These are phyloP conservation scores for Orchestia grillus DNA, from an alignment of 1,140 invertebrate species.

Conservation along the genomic window DNA sequence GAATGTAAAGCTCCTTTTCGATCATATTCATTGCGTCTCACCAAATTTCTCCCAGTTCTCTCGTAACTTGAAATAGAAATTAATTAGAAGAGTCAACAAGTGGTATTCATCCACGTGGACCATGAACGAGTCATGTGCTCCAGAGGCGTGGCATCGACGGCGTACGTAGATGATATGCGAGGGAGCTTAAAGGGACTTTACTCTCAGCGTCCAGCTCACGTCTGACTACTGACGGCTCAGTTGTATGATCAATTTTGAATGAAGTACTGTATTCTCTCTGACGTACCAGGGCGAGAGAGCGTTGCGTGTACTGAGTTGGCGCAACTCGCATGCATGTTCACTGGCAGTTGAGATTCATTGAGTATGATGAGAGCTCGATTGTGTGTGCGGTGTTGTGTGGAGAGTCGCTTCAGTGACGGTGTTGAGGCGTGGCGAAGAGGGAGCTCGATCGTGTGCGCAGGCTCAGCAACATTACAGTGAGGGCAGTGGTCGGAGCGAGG, in stretches of 20 bases:
- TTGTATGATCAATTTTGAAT: background rate
- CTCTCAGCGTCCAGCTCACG: background rate
- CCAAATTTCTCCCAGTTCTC: background rate
- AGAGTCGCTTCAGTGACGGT: constrained; percentile 39
- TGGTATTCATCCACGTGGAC: constrained; percentile 21
- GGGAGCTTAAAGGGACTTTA: background rate
- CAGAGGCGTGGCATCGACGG: constrained; percentile 38
- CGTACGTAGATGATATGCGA: background rate
- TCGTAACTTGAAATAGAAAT: background rate
- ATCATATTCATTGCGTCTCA: background rate
- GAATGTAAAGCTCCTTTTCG: background rate
- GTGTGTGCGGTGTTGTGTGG: constrained; percentile 39
- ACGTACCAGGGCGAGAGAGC: background rate
- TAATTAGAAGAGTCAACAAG: constrained; percentile 25
- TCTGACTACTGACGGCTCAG: background rate
- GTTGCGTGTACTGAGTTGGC: background rate
- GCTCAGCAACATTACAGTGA: constrained; percentile 29
- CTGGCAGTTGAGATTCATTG: constrained; percentile 34
- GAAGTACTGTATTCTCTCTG: background rate
- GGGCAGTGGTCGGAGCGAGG: constrained; percentile 42
- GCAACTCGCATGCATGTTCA: background rate
- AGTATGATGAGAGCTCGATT: constrained; percentile 9
- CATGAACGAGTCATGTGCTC: constrained; percentile 33
- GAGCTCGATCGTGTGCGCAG: constrained; percentile 25
- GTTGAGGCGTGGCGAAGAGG: constrained; percentile 48